Evolutionary conservation across 2,888 invertebrate genomes (phyloP).

Genomic region (Acanthosepion lycidas): DNA sequence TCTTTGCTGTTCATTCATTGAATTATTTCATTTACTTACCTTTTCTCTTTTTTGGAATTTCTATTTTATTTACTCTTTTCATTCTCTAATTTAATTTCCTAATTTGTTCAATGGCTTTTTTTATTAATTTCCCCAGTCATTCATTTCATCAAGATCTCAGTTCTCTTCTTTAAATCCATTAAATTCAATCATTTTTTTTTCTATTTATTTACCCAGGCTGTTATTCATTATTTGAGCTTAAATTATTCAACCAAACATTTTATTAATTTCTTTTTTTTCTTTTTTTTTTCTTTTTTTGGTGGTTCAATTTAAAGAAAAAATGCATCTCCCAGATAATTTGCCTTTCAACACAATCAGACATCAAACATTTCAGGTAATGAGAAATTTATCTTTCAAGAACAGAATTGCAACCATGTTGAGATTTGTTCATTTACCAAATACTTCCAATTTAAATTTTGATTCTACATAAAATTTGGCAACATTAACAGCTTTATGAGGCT

Average conservation of each 20-base stretch:
- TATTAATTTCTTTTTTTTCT: neutral
- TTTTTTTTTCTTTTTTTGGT: neutral
- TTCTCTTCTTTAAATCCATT: neutral
- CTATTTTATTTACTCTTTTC: neutral
- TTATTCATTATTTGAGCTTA: neutral
- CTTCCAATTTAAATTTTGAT: neutral
- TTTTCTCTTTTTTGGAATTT: neutral
- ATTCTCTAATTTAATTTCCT: neutral
- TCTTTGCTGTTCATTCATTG: too few species aligned
- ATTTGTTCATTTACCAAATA: neutral
- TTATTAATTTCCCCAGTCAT: neutral
- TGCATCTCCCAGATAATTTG: neutral
- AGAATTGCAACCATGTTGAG: neutral
- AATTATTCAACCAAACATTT: neutral
- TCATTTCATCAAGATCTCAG: neutral
- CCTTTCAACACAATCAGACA: neutral
- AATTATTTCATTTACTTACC: too few species aligned
- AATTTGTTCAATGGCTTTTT: neutral
- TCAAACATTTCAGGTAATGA: conserved; percentile 9
- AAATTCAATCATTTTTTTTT: neutral
- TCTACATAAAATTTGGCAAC: neutral
- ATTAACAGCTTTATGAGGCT: neutral
- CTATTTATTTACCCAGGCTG: neutral
- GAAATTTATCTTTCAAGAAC: neutral
- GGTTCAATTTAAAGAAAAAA: neutral